Base-by-base conservation (phyloP, 2,888 invertebrate species). In the Mimas tiliae region DNA sequence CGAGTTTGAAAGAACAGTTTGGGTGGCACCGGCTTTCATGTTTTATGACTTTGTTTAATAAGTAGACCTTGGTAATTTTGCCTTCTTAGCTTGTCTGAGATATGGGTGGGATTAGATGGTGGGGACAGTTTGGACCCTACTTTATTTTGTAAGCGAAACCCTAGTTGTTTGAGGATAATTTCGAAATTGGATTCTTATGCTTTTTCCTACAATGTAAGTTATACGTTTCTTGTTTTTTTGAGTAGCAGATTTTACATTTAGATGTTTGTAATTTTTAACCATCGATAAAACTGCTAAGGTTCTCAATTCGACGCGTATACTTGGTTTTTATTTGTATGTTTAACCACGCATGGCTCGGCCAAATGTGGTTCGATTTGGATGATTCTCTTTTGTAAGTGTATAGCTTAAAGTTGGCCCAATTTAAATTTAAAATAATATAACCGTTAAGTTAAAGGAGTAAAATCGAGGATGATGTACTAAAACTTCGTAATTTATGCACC, bases 1-100 rank as follows among this genome's bases (percentile, higher is more conserved):
- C 55, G 55, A 16, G 58, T 58, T 58, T 58, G 19, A 38, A 55
- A 55, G 16, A 58, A 58, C 58, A 58, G 58, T 58, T 58, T 58
- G 11, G 19, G 19, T 16, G 16, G 6, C 52, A 52, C 11, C 42
- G 58, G 19, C 58, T 58, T 12, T 38, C 50, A 19, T 42, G 58
- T 58, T 58, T 58, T 58, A 58, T 58, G 58, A 38, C 58, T 58
- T 16, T 42, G 38, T 42, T 58, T 58, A 38, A 58, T 42, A 58
- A 58, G 53, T 53, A 33, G 58, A 58, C 12, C 58, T 58, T 11
- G 58, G 58, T 58, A 21, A 58, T 42, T 42, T 42, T 6, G 58
- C 12, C 19, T 19, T 19, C 19, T 38, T 38, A 38, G 42, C 12
- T 55, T 55, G 6, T 42, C 58, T 58, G 58, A 58, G 38, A 58